Conservation (phyloP, 2,797 vertebrate genomes). For the Alfaro cultratus region DNA sequence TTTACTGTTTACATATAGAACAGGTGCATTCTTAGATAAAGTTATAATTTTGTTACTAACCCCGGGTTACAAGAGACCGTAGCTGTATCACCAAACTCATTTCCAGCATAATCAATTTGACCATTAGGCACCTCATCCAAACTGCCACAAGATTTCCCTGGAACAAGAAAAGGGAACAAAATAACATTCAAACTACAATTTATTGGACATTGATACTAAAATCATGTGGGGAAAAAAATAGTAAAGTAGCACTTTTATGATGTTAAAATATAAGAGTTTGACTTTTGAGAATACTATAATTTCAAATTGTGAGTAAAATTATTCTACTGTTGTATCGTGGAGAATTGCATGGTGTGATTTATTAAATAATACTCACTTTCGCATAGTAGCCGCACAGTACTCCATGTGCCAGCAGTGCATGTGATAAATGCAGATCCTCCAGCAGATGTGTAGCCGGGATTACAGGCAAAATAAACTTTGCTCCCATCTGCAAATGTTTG, state of each 20-base stretch:
- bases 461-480: slow-evolving; percentile 33
- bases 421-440: rapidly evolving
- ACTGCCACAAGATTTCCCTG: slow-evolving; percentile 27
- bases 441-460: rapidly evolving
- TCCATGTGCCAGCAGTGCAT: slow-evolving; percentile 63
- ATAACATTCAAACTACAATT: not conserved
- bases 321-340: not conserved
- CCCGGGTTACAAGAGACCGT: not conserved
- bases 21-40: not conserved
- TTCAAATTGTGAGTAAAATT: not conserved
- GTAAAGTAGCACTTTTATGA: not conserved
- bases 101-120: rapidly evolving
- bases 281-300: not conserved
- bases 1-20: not conserved
- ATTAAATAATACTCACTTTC: slow-evolving; percentile 48
- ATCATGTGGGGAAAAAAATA: not conserved
- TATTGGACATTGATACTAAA: not conserved
- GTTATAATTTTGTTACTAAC: slow-evolving; percentile 28
- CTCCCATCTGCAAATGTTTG: not conserved
- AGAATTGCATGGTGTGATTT: not conserved
- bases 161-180: not conserved
- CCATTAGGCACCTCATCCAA: not conserved
- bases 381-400: slow-evolving; percentile 5
- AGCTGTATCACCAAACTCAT: slow-evolving; percentile 28
- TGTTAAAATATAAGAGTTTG: not conserved